Evolutionary conservation across 2,888 invertebrate species (phyloP).

Genomic region (Phengaris alcon): DNA sequence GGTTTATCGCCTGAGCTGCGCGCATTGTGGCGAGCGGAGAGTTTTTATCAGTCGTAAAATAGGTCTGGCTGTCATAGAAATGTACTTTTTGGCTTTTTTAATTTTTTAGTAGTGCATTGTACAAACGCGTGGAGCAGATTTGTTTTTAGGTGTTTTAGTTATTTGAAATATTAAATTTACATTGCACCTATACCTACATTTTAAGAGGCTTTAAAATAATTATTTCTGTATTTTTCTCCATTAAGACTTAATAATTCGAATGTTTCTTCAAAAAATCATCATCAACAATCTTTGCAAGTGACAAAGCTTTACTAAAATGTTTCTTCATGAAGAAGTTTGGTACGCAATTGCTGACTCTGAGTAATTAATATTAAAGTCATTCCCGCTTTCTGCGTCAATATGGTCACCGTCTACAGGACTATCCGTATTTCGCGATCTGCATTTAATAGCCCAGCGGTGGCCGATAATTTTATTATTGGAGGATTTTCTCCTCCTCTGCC

Average conservation of each 20-base stretch:
- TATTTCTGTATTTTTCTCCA: no score
- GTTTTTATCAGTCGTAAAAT: constrained; percentile 33
- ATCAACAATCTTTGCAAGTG: no score
- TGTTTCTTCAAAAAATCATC: no score
- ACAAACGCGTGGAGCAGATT: not conserved
- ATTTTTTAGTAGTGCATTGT: not conserved
- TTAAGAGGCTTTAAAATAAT: no score
- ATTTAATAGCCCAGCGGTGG: constrained; percentile 71
- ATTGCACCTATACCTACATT: no score
- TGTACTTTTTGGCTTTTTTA: constrained; percentile 1
- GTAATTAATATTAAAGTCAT: not conserved
- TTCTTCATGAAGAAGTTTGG: no score
- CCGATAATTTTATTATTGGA: constrained; percentile 77
- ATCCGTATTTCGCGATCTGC: constrained; percentile 73
- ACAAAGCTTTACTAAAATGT: no score
- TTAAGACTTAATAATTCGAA: no score
- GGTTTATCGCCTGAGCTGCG: constrained; percentile 50
- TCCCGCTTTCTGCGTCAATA: not conserved
- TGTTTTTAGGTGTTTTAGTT: not conserved
- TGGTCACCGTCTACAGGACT: constrained; percentile 38
- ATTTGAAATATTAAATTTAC: no score
- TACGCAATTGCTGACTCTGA: no score
- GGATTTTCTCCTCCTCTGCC: constrained; percentile 52
- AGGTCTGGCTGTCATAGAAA: not conserved
- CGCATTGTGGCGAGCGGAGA: constrained; percentile 39